Evolutionary conservation across 1,140 invertebrate genomes (phyloP), one percentile per base, ranked within the genome.

Genomic region (Musca vetustissima): DNA sequence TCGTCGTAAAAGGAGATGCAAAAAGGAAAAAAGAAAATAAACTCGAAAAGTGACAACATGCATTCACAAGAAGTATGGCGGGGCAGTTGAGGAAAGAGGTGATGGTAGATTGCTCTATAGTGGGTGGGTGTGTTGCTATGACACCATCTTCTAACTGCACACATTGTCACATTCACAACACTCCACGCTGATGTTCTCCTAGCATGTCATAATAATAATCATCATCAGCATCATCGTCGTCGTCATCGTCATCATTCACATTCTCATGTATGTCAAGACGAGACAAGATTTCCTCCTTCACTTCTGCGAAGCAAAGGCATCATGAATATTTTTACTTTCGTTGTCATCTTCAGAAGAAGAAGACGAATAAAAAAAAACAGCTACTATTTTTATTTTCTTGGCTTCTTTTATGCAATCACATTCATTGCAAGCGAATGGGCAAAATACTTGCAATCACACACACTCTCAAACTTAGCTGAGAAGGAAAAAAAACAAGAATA

Each of bases 251-350:
- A 32, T 32, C 28, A 32, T 9, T 32, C 28, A 32, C 28, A 32
- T 32, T n/a, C 24, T 28, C 25, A 59, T 61, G 57, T 61, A 32
- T 61, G 57, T 61, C 57, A 61, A 61, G 57, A 61, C 28, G 57
- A 43, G 57, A 36, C 57, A 61, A 61, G 57, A 61, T 61, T 61
- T 61, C 57, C 57, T 61, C 28, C 36, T 61, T 25, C 55, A 59
- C 24, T 32, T 15, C 1, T 59, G 17, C 36, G 36, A 28, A 8
- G 28, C 28, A 28, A 11, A 9, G 11, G 36, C 36, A 43, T 43
- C 36, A 9, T 43, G 6, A 43, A 59, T 28, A n/a, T 28, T n/a
- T 17, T 25, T 59, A 9, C 15, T 59, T 55, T 25, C 6, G 52
- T n/a, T 24, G 7, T 25, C 15, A n/a, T n/a, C n/a, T 59, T 59